A percentile compares a stretch with the other conserved stretches of the same genome.
These are phyloP conservation scores for Austrofundulus limnaeus DNA, from an alignment of 2,113 vertebrate species.

Conservation along the genomic window DNA sequence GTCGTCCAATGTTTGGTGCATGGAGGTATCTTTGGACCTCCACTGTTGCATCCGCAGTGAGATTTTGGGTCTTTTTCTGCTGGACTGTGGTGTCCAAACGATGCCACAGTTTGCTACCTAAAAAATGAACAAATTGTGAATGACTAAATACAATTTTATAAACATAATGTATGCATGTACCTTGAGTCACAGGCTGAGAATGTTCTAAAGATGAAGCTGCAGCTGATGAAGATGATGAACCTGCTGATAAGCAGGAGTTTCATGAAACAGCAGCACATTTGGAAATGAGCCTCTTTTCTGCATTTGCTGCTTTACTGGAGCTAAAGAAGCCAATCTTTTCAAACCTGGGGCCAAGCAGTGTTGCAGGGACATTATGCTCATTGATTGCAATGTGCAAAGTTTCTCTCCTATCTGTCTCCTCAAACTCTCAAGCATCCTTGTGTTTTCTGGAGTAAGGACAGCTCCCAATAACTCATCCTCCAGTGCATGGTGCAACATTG, in stretches of 20 bases:
- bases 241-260: not conserved
- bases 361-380: not conserved
- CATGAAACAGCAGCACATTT: not conserved
- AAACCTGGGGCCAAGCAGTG: not conserved
- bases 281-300: not conserved
- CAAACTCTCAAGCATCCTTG: too few relatives aligned
- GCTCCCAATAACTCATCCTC: too few relatives aligned
- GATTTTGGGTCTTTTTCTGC: not conserved
- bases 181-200: not conserved
- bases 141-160: not conserved
- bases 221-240: too few relatives aligned
- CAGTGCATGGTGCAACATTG: not conserved
- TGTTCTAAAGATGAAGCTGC: too few relatives aligned
- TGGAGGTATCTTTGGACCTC: not conserved
- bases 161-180: not conserved
- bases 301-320: not conserved
- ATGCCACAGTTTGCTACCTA: slow-evolving; percentile 5
- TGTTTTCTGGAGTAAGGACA: too few relatives aligned
- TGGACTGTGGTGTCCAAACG: not conserved
- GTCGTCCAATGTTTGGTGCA: not conserved
- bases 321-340: not conserved
- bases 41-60: not conserved
- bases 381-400: not conserved
- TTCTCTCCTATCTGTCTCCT: not conserved
- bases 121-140: not conserved